These are phyloP conservation scores for Drosophila tsacasi DNA, from an alignment of 1,140 invertebrate species.

Conservation along the genomic window DNA sequence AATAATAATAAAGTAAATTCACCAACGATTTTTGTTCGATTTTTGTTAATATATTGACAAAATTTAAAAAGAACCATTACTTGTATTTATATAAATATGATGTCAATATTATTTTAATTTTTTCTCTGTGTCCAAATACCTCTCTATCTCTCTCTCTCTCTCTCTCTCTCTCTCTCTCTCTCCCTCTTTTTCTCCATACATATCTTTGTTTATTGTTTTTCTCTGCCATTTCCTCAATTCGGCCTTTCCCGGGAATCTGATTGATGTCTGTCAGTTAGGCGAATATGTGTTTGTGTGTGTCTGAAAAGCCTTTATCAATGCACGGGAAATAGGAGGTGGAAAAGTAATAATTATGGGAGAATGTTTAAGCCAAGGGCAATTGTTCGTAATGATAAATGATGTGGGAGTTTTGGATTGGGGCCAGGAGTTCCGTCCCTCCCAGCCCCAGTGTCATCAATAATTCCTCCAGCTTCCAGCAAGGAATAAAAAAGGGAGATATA, in stretches of 20 bases:
- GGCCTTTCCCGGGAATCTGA: slow-evolving; percentile 49
- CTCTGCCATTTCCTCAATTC: slow-evolving; percentile 4
- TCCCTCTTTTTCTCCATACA: background rate
- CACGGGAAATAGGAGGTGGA: slow-evolving; percentile 14
- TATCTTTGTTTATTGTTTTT: slow-evolving; percentile 33
- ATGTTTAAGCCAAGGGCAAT: slow-evolving; percentile 43
- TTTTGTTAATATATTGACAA: background rate
- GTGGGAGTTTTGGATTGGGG: slow-evolving; percentile 25
- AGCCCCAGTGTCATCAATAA: slow-evolving; percentile 67
- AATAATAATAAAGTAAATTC: background rate
- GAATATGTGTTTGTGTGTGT: slow-evolving; percentile 17
- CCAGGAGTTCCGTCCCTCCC: background rate
- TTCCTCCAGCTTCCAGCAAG: slow-evolving; percentile 14
- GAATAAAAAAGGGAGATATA: background rate
- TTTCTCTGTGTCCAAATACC: background rate
- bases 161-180: too few relatives aligned
- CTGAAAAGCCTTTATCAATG: slow-evolving; percentile 69
- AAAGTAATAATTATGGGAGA: slow-evolving; percentile 46
- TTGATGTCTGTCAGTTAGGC: slow-evolving; percentile 70
- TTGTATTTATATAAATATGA: background rate
- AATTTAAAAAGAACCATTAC: background rate
- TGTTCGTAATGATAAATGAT: slow-evolving; percentile 63
- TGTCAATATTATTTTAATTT: background rate
- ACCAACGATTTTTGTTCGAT: background rate
- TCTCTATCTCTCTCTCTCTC: background rate